Base-by-base conservation (phyloP, 2,113 vertebrate genomes). In the Sitta europaea region DNA sequence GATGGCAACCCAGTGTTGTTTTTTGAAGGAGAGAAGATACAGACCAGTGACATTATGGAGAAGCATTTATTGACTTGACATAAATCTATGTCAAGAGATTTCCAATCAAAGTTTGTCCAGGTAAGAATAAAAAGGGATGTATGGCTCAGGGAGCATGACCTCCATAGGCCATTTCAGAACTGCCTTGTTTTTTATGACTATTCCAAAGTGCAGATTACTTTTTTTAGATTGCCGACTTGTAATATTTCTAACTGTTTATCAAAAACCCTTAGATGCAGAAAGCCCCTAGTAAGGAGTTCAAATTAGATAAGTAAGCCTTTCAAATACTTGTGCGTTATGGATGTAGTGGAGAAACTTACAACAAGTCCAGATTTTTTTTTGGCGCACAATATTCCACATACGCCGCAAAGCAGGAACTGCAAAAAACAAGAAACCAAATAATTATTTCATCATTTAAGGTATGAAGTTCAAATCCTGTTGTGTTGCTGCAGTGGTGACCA, bases 281-380 rank as follows among this genome's bases (percentile, higher is more conserved):
- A 27, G 12, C 29, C 27, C 6, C 20, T 45, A 78, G 28, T 83
- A 68, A 90, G 66, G 25, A 85, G 47, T 90, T 95, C 38, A 61
- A 57, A 61, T 86, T 89, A 79, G 57, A 16, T 54, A 79, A 43
- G 28, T 53, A 89, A 93, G 45, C 7, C 50, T 95, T 97, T 96
- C 48, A 95, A 88, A 84, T 75, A 86, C 9, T 73, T 71, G 33
- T 62, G 36, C 57, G 51, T 51, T 80, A 58, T 18, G 66, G 16
- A 93, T 95, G 53, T 51, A 95, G 79, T 58, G 47, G 38, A 94
- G 93, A 92, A 96, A 99, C 99, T 99, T 98, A 99, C 99, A 38
- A 99, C 98, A 90, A 99, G 99, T 97, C 99, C 99, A 33, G 99
- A 99, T 95, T 99, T 99, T 97, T 99, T 99, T 97, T 98, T 99